Conservation (phyloP, 2,113 vertebrate genomes). For the Forbesichthys agassizii region DNA sequence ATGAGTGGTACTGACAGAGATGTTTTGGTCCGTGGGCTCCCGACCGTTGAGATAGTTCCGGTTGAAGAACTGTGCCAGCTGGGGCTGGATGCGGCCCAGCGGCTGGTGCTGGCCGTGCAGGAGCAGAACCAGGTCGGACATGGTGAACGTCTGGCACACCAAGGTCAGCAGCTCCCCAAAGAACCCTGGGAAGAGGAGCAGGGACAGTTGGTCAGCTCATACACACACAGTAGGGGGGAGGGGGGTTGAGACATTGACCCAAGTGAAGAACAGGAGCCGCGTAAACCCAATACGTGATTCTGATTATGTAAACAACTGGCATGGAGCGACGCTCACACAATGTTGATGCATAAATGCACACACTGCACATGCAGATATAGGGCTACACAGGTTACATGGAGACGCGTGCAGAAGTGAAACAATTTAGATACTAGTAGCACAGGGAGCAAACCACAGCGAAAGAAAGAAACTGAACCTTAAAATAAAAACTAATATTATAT, state of each 20-base stretch:
- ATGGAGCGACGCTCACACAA: too few species aligned
- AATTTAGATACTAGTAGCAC: background rate
- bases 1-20: constrained; percentile 75
- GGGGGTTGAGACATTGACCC: background rate
- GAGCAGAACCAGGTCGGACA: constrained; percentile 92
- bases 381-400: background rate
- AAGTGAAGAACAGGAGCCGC: too few species aligned
- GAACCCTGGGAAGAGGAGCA: constrained; percentile 76
- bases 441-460: too few species aligned
- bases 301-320: too few species aligned
- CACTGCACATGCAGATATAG: background rate
- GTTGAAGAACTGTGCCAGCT: constrained; percentile 86
- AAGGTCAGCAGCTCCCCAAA: constrained; percentile 89
- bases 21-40: constrained; percentile 85
- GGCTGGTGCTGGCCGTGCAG: constrained; percentile 90
- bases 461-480: too few species aligned
- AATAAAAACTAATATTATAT: too few species aligned
- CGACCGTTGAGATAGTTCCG: constrained; percentile 86
- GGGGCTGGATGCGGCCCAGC: constrained; percentile 85
- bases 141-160: constrained; percentile 90
- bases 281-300: too few species aligned
- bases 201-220: too few species aligned
- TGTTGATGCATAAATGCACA: background rate
- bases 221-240: background rate
- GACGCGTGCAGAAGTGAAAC: background rate